Evolutionary conservation across 2,113 vertebrate species (phyloP), one percentile per base, ranked within the genome.

Genomic region (Tursiops truncatus): DNA sequence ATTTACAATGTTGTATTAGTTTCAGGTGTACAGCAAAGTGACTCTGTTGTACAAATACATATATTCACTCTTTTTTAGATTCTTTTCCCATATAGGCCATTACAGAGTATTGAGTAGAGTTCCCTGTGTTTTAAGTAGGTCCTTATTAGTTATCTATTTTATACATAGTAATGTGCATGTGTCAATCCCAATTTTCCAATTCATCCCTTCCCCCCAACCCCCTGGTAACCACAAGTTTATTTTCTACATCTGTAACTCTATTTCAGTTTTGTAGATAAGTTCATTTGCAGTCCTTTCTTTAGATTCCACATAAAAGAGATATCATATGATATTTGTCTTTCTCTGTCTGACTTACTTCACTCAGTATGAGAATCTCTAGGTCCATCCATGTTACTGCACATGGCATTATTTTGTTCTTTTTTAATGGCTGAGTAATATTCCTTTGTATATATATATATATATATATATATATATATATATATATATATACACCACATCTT

Each of bases 401-500:
- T 31, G 4, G 31, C 17, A 33, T 21, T 77, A 20, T 33, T 47
- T 76, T 33, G 47, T 50, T 50, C 15, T 21, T 33, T 63, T 50
- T 77, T 33, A 33, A 53, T 6, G 0, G 8, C 73, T 50, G 44
- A 50, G 28, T 21, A 77, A 50, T 47, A 74, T 47, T 47, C 71
- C 41, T 28, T 28, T 36, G 36, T 36, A 6, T 25, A 1, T 25
- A 11, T 62, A 10, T 41, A 1, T 38, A 0, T 1, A 26, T 73
- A 4, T 73, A 7, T 38, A 6, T 25, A 1, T 25, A 11, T 62
- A 10, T 41, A 1, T 38, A 41, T 41, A 9, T 44, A 15, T 14
- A 38, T 41, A 1, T 1, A 41, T 41, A 5, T 44, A 8, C 2
- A 14, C 15, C 73, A 76, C 8, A 18, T 11, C 28, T 76, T 33